Percentiles rank a stretch among this genome's conserved stretches.
Conservation (phyloP, 1,140 invertebrate genomes). For the Calephelis virginiensis region DNA sequence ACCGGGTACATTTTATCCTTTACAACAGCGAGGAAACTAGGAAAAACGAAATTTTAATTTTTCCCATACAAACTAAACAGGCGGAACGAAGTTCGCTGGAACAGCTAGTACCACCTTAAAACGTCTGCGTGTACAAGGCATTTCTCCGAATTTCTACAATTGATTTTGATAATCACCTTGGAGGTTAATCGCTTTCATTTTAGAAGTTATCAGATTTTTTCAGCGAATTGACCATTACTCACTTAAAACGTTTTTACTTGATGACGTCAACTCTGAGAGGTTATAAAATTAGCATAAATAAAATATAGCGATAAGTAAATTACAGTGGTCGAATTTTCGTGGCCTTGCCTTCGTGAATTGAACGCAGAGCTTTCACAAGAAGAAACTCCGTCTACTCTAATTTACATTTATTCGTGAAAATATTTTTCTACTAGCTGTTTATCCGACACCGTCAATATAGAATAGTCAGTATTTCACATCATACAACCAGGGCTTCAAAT, state of each 20-base stretch:
- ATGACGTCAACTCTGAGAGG: conserved; percentile 26
- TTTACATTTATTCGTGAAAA: background rate
- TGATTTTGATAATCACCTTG: background rate
- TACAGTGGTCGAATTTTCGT: conserved; percentile 13
- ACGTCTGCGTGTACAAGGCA: too few species aligned
- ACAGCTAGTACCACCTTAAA: too few species aligned
- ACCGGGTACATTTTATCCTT: too few species aligned
- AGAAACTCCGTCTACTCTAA: background rate
- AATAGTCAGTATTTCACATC: too few species aligned
- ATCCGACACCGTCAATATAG: too few species aligned
- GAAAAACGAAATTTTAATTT: too few species aligned
- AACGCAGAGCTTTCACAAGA: background rate
- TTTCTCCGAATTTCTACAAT: background rate
- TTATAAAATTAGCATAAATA: conserved; percentile 28
- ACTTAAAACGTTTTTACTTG: conserved; percentile 25
- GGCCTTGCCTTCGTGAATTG: background rate
- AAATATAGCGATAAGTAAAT: conserved; percentile 27
- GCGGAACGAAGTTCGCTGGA: too few species aligned
- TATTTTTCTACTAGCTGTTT: too few species aligned
- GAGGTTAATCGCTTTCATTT: conserved; percentile 12
- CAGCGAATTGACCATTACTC: conserved; percentile 4
- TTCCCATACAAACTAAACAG: too few species aligned
- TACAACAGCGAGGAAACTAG: too few species aligned
- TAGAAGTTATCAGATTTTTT: conserved; percentile 15
- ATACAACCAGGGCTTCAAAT: too few species aligned